Conservation (phyloP, 2,113 vertebrate genomes). For the Dasyprocta punctata region DNA sequence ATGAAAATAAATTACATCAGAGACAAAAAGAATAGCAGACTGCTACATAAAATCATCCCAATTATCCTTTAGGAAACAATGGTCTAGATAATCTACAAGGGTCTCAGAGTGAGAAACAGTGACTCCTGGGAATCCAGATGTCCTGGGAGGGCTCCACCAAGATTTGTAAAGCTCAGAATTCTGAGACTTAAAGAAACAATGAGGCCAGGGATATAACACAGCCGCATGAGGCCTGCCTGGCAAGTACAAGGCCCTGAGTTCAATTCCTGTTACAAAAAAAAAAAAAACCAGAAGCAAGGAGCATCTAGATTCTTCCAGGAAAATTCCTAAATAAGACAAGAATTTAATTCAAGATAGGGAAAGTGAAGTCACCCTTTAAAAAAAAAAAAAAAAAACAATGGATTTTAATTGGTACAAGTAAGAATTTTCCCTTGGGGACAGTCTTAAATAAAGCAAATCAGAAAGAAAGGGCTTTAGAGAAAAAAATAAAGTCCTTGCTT, state of each 20-base stretch:
- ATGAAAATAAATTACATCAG: neutral
- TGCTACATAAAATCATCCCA: neutral
- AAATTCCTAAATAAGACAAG: neutral
- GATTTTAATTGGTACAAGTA: neutral
- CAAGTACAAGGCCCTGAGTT: no score
- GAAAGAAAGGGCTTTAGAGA: neutral
- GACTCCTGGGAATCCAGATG: neutral
- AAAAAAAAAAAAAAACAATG: neutral
- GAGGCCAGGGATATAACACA: neutral
- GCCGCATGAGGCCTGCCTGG: no score
- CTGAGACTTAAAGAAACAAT: neutral
- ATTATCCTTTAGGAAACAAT: neutral
- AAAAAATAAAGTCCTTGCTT: neutral
- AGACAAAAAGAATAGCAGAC: neutral
- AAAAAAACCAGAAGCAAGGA: no score
- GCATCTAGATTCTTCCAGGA: neutral
- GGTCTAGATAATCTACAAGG: neutral
- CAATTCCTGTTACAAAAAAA: no score
- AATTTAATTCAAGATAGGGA: neutral
- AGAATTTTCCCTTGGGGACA: neutral
- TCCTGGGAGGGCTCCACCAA: accelerated
- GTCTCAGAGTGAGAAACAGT: neutral
- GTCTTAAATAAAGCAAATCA: neutral
- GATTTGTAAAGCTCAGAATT: no score
- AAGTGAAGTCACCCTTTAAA: neutral